Base-by-base conservation (phyloP, 1,140 invertebrate species). In the Micrasema longulum region DNA sequence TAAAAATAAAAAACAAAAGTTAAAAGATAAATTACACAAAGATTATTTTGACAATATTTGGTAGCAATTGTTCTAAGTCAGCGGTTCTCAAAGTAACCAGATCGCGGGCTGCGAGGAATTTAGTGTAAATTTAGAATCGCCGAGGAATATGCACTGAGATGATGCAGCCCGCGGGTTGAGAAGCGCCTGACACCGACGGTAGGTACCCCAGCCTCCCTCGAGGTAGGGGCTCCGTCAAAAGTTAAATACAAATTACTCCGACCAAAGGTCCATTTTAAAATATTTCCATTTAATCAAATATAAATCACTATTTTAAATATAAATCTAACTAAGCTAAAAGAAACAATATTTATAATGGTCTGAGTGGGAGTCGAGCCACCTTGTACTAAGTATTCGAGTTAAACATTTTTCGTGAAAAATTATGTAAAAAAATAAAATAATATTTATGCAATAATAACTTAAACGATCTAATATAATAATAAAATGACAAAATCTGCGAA, bases 361-460 rank as follows among this genome's bases (percentile, higher is more conserved):
- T 62, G 55, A 47, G 64, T 45, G 62, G n/a, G n/a, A 57, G 63
- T 22, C 57, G 60, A 31, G 60, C 45, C 72, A 35, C 72, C 69
- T 74, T 71, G 69, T 71, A 74, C 73, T 71, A 74, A 74, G 50
- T 68, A 68, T 55, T 71, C 62, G 62, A 69, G 62, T 70, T 41
- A 60, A 57, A 74, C 65, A 71, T 48, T 62, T 71, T 68, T 62
- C 72, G 47, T 75, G 65, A 64, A 75, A 74, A 75, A 71, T 75
- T 75, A 75, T 60, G 69, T 75, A 75, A 75, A 75, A 75, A 75
- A 75, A 75, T 75, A 75, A 75, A 75, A 75, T 69, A 69, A 75
- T 75, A 74, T 74, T 67, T 70, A 53, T 71, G 53, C 53, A 71
- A 64, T 64, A 71, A 71, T 64, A 71, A 71, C 57, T 71, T 71